Conservation (phyloP, 1,140 invertebrate genomes). For the Drosophila nannoptera region DNA sequence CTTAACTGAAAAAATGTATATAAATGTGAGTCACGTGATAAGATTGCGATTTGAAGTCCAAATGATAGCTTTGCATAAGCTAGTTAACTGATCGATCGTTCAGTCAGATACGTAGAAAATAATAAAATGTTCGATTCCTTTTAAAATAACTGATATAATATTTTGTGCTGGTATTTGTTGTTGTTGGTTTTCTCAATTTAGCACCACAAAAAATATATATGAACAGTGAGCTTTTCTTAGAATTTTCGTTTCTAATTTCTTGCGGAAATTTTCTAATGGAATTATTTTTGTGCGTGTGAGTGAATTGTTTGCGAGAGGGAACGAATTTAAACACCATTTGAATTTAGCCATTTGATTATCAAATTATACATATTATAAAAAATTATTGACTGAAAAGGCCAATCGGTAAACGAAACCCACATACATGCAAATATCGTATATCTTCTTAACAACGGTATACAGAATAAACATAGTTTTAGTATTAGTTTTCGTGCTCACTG, state of each 20-base stretch:
- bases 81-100: conserved; percentile 36
- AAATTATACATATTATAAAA: conserved; percentile 19
- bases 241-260: conserved; percentile 31
- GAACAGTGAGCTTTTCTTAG: conserved; percentile 35
- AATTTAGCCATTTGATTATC: conserved; percentile 1
- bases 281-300: conserved; percentile 50
- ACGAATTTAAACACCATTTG: conserved; percentile 2
- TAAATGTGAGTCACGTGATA: conserved; percentile 8
- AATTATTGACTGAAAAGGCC: not conserved
- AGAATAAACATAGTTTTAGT: conserved; percentile 21
- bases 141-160: conserved; percentile 49
- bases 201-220: conserved; percentile 41
- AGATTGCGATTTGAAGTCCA: not conserved
- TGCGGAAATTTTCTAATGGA: conserved; percentile 69
- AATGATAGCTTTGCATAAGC: conserved; percentile 31
- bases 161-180: conserved; percentile 47
- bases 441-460: conserved; percentile 45
- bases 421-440: conserved; percentile 46
- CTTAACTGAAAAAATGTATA: conserved; percentile 2
- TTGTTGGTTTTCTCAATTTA: conserved; percentile 41
- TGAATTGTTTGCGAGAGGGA: conserved; percentile 25
- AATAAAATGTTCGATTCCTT: conserved; percentile 33
- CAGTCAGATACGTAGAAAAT: conserved; percentile 56
- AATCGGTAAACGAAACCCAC: conserved; percentile 5
- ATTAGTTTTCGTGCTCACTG: conserved; percentile 47